These are phyloP conservation scores for Enteromius radiatus DNA, from an alignment of 2,797 vertebrate genomes.

Conservation along the genomic window DNA sequence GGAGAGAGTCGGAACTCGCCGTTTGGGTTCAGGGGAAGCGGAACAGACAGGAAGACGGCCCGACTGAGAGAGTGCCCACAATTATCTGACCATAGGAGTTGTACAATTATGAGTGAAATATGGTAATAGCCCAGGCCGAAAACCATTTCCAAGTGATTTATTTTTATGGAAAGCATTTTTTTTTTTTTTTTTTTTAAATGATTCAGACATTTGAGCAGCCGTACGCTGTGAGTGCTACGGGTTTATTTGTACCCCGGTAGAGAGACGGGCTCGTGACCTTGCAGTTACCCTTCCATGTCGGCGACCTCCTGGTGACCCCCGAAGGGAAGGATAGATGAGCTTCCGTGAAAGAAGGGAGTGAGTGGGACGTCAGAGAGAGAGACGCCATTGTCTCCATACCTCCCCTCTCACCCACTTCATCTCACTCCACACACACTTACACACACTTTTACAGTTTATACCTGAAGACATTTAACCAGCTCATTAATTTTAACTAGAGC, in stretches of 20 bases:
- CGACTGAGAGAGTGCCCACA: slow-evolving; percentile 25
- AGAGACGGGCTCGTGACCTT: slow-evolving; percentile 52
- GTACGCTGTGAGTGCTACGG: slow-evolving; percentile 13
- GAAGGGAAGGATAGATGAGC: slow-evolving; percentile 56
- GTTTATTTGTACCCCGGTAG: not conserved
- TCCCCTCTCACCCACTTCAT: slow-evolving; percentile 56
- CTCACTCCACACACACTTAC: slow-evolving; percentile 54
- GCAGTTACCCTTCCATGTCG: slow-evolving; percentile 45
- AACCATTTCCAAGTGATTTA: slow-evolving; percentile 41
- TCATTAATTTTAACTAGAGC: slow-evolving; percentile 46
- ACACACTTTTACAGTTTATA: slow-evolving; percentile 50
- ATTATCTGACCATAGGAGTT: slow-evolving; percentile 41
- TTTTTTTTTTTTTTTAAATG: not conserved
- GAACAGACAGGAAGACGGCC: not conserved
- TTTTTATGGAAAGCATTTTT: slow-evolving; percentile 40
- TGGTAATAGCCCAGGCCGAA: slow-evolving; percentile 34
- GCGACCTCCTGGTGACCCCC: slow-evolving; percentile 56
- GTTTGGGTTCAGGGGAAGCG: slow-evolving; percentile 5
- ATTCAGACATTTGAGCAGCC: slow-evolving; percentile 29
- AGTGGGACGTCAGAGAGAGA: slow-evolving; percentile 26
- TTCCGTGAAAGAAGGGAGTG: slow-evolving; percentile 57
- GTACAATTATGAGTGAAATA: slow-evolving; percentile 47
- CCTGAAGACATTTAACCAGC: slow-evolving; percentile 48
- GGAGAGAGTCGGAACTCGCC: not conserved
- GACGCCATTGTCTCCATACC: slow-evolving; percentile 57